A percentile compares a stretch with the other conserved stretches of the same genome.
phyloP scores from a whole-genome alignment of 2,888 invertebrate genomes.

The Cryptosula pallasiana region DNA sequence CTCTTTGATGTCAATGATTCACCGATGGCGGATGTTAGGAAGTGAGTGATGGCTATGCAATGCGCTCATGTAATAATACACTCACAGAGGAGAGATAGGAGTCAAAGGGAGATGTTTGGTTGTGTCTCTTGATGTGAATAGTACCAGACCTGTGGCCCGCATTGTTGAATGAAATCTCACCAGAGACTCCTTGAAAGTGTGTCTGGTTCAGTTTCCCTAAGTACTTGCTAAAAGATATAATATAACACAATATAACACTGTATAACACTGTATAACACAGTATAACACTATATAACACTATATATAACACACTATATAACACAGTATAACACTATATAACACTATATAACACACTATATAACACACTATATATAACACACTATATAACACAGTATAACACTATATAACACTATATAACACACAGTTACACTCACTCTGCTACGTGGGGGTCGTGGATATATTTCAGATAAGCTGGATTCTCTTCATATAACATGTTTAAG shows the following conservation, averaged over 20 bases:
- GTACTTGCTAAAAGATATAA: constrained; percentile 55
- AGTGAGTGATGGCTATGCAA: too few relatives aligned
- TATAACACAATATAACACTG: not conserved
- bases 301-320: not conserved
- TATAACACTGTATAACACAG: not conserved
- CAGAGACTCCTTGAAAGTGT: constrained; percentile 70
- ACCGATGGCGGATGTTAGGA: too few relatives aligned
- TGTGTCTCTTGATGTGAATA: constrained; percentile 39
- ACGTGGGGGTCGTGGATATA: constrained; percentile 37
- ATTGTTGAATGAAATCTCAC: constrained; percentile 65
- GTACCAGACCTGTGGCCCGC: constrained; percentile 59
- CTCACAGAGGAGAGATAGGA: not conserved
- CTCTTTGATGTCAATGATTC: too few relatives aligned
- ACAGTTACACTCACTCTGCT: constrained; percentile 35
- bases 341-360: constrained; percentile 16
- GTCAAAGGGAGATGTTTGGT: not conserved
- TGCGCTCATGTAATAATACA: too few relatives aligned
- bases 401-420: constrained; percentile 23
- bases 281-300: not conserved
- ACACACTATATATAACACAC: constrained; percentile 34
- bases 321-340: too few relatives aligned
- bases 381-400: constrained; percentile 26
- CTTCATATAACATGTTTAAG: constrained; percentile 62
- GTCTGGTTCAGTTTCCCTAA: constrained; percentile 63
- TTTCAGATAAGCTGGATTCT: constrained; percentile 56